Base-by-base conservation (phyloP, 2,888 invertebrate genomes). In the Sericinus montela region DNA sequence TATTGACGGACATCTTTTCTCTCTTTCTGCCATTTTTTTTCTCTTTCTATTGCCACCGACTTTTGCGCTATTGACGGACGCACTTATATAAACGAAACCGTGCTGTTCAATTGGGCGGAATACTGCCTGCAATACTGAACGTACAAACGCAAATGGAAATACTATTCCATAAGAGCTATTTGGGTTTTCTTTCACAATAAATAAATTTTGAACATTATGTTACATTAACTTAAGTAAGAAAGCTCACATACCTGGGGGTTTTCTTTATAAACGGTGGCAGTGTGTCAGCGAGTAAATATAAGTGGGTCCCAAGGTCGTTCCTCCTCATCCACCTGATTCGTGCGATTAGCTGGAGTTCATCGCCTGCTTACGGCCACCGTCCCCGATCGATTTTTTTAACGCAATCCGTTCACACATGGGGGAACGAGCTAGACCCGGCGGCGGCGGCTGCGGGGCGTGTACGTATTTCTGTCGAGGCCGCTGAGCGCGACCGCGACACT, bases 401-500 rank as follows among this genome's bases (percentile, higher is more conserved):
- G 66, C 58, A 59, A 62, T 62, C 62, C 63, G 63, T 62, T 56
- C 64, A 65, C 71, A 68, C 79, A 74, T 77, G 69, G 67, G 69
- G 75, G 59, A 62, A 56, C 60, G 60, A 56, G 57, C 59, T 58
- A 63, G 67, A 64, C 59, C 62, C 67, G 67, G 45, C 19, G 72
- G 65, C 72, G 73, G 77, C 73, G 75, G 67, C 57, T 57, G 62
- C 63, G 71, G 71, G 69, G 72, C 72, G 59, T 67, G 63, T 63
- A 58, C 60, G 63, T 60, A 56, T 56, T 59, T 60, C 57, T 58
- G 63, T 65, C 64, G 62, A 64, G 69, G 79, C 65, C 63, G 70
- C 69, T 72, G 73, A 69, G 72, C 69, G 72, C 77, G 74, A 82
- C 81, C 86, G 90, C 90, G 73, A 72, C 79, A 74, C 78, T 81